These are phyloP conservation scores for Laodelphax striatellus DNA, from an alignment of 1,140 invertebrate genomes.

Conservation along the genomic window DNA sequence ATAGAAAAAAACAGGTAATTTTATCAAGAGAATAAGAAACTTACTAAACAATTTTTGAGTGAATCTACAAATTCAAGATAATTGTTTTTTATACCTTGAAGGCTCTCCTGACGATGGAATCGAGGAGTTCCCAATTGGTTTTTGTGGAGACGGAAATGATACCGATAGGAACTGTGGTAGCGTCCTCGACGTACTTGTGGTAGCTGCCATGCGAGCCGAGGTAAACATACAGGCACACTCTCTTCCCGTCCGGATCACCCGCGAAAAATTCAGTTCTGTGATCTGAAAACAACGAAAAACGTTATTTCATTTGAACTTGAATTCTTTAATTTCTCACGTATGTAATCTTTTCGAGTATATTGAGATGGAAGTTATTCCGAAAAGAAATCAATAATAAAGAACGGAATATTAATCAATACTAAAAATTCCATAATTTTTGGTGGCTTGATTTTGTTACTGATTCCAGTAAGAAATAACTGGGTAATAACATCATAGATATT, in stretches of 20 bases:
- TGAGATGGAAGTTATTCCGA: not conserved
- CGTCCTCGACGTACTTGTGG: slow-evolving; percentile 55
- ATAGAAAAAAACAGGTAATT: too few species aligned
- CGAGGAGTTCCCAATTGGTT: slow-evolving; percentile 89
- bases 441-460: too few species aligned
- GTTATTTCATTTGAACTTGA: not conserved
- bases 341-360: not conserved
- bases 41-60: too few species aligned
- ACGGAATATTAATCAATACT: too few species aligned
- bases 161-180: slow-evolving; percentile 58
- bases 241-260: slow-evolving; percentile 62
- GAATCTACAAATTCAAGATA: not conserved
- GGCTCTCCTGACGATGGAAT: slow-evolving; percentile 76
- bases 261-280: slow-evolving; percentile 28
- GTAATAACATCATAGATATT: too few species aligned
- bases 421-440: too few species aligned
- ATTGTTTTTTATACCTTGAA: slow-evolving; percentile 53
- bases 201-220: slow-evolving; percentile 70
- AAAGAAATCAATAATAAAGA: too few species aligned
- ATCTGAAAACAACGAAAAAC: slow-evolving; percentile 12
- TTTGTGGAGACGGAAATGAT: slow-evolving; percentile 81
- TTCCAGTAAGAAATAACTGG: too few species aligned
- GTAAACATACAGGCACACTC: slow-evolving; percentile 71
- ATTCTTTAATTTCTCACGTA: not conserved
- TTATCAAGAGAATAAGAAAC: too few species aligned